Conservation (phyloP, 2,797 vertebrate genomes). For the Alcedo atthis region DNA sequence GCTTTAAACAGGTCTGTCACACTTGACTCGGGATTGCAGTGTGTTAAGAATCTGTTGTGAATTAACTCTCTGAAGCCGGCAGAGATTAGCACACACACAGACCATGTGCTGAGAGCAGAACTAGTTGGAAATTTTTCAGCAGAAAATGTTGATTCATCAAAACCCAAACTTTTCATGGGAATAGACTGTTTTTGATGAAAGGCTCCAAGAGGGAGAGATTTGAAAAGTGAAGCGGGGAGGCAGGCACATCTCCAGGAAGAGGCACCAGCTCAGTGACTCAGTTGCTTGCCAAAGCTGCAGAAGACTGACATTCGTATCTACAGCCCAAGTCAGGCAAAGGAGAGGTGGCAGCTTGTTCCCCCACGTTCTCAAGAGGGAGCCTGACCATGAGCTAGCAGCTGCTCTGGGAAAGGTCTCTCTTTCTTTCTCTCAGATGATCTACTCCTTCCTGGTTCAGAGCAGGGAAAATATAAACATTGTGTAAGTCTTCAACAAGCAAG, state of each 20-base stretch:
- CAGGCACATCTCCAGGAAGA: background rate
- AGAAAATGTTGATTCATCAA: slow-evolving; percentile 41
- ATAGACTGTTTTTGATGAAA: background rate
- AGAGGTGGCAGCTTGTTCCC: background rate
- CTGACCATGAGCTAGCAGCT: background rate
- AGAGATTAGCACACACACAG: background rate
- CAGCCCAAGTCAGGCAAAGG: background rate
- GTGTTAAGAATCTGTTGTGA: background rate
- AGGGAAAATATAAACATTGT: background rate
- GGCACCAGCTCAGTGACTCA: background rate
- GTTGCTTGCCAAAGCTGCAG: fast-evolving
- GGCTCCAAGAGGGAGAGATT: background rate
- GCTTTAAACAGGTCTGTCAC: background rate
- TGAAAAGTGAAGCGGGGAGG: background rate
- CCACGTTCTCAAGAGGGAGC: background rate
- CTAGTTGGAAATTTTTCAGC: background rate
- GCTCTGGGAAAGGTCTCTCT: background rate
- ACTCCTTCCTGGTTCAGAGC: background rate
- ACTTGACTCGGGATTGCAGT: background rate
- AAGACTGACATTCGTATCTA: background rate
- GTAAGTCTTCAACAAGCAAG: background rate
- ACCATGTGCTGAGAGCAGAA: background rate
- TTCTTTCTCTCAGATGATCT: background rate
- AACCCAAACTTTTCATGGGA: slow-evolving; percentile 7
- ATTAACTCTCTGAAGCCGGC: background rate